Conservation (phyloP, 1,140 invertebrate species). For the Brachionus sp. region DNA sequence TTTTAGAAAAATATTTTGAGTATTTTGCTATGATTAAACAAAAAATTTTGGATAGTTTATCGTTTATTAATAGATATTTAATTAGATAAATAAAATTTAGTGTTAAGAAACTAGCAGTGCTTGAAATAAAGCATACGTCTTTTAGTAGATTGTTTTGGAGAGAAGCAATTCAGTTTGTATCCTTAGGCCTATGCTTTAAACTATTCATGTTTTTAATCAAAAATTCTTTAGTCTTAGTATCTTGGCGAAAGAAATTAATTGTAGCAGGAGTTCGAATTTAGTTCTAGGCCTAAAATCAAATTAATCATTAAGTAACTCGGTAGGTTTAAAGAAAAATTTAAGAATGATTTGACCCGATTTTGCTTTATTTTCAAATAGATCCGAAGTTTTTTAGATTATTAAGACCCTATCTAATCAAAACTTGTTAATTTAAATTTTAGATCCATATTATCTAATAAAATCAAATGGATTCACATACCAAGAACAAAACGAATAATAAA, state of each 20-base stretch:
- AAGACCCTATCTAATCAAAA: background rate
- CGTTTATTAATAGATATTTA: background rate
- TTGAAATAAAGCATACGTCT: background rate
- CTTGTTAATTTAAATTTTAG: constrained; percentile 1
- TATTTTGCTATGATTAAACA: background rate
- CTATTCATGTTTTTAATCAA: constrained; percentile 25
- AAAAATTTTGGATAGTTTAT: too few relatives aligned
- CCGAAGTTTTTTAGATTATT: background rate
- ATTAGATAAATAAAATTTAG: background rate
- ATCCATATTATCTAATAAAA: background rate
- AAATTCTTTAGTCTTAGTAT: background rate
- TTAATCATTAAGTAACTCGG: constrained; percentile 4
- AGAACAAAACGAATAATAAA: background rate
- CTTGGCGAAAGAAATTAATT: background rate
- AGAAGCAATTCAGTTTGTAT: background rate
- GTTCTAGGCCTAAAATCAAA: background rate
- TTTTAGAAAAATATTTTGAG: background rate
- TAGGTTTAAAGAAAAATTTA: background rate
- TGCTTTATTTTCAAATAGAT: background rate
- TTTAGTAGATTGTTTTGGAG: background rate
- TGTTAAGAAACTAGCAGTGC: background rate
- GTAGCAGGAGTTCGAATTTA: background rate
- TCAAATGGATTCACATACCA: constrained; percentile 11
- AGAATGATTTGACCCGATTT: background rate
- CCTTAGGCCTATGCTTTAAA: background rate